phyloP scores from a whole-genome alignment of 2,888 invertebrate species.

The Prostheceraeus crozeri region DNA sequence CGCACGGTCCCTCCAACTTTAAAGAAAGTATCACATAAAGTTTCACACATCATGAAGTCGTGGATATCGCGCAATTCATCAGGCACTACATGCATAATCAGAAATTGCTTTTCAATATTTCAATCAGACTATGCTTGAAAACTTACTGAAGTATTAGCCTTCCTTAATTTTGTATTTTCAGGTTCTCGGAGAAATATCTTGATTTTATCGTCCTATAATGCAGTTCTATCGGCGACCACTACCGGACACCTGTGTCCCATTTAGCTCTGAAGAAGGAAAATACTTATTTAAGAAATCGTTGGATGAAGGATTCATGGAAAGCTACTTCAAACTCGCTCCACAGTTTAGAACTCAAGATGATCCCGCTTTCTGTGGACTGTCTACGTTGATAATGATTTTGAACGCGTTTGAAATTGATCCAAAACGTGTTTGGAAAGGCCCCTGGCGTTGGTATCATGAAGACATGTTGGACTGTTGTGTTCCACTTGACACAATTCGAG shows the following conservation, averaged over 20 bases:
- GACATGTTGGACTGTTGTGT: conserved; percentile 57
- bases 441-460: conserved; percentile 58
- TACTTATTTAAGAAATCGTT: conserved; percentile 51
- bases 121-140: too few relatives aligned
- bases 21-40: too few relatives aligned
- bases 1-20: too few relatives aligned
- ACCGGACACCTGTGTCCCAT: conserved; percentile 52
- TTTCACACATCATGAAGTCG: too few relatives aligned
- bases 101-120: too few relatives aligned
- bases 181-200: too few relatives aligned
- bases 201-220: conserved; percentile 1
- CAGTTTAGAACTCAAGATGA: conserved; percentile 56
- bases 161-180: too few relatives aligned
- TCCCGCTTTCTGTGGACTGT: conserved; percentile 57
- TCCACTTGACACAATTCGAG: conserved; percentile 37
- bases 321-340: conserved; percentile 54
- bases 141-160: too few relatives aligned
- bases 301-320: conserved; percentile 49
- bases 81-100: too few relatives aligned
- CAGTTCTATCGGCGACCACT: conserved; percentile 50
- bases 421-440: conserved; percentile 50
- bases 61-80: too few relatives aligned
- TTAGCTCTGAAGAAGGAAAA: conserved; percentile 53
- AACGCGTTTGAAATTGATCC: conserved; percentile 56
- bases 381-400: conserved; percentile 55